Conservation (phyloP, 2,888 invertebrate genomes). For the Odontocolon sp. region DNA sequence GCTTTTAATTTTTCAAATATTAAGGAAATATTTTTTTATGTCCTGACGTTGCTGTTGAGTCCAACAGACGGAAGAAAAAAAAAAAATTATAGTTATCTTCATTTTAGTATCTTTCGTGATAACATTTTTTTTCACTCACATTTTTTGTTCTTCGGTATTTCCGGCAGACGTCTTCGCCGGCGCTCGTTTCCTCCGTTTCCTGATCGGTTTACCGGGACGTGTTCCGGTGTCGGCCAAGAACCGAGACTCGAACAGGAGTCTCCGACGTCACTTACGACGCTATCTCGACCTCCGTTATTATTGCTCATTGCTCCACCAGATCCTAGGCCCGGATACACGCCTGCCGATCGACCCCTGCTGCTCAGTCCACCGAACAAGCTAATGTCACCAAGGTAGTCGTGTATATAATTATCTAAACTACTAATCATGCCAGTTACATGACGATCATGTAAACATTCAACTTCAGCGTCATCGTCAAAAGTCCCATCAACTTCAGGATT, state of each 20-base stretch:
- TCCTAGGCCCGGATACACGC: conserved; percentile 58
- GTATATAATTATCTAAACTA: conserved; percentile 68
- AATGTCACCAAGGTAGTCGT: conserved; percentile 72
- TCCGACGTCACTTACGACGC: conserved; percentile 77
- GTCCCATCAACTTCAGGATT: background rate
- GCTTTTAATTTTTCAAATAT: too few species aligned
- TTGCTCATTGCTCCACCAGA: conserved; percentile 61
- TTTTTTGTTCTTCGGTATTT: conserved; percentile 94
- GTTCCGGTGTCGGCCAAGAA: conserved; percentile 78
- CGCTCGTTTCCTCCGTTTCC: conserved; percentile 82
- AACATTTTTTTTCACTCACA: conserved; percentile 83
- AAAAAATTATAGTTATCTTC: background rate
- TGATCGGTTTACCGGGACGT: conserved; percentile 71
- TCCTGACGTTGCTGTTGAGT: too few species aligned
- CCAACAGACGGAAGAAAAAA: too few species aligned
- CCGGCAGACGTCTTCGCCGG: conserved; percentile 91
- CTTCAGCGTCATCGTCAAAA: conserved; percentile 8
- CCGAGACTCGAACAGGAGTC: conserved; percentile 77
- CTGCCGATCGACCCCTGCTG: conserved; percentile 75
- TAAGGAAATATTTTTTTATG: too few species aligned
- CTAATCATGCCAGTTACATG: conserved; percentile 45
- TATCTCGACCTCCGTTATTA: conserved; percentile 73
- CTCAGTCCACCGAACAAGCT: conserved; percentile 79
- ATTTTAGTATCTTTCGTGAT: background rate
- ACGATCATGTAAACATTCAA: conserved; percentile 24